phyloP scores from a whole-genome alignment of 2,113 vertebrate species.

The Thinocorus orbignyianus region DNA sequence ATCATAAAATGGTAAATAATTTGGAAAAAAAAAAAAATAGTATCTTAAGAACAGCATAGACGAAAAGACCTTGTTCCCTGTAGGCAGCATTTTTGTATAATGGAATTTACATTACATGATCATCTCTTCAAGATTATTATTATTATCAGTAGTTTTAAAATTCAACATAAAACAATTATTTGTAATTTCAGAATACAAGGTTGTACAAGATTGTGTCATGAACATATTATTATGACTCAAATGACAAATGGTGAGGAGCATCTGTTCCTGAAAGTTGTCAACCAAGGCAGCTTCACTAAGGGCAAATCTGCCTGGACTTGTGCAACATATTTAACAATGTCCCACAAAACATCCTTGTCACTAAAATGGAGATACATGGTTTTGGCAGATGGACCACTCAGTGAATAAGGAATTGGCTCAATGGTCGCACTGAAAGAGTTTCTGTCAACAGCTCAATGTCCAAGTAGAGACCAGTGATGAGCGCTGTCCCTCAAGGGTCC shows the following conservation, averaged over 20 bases:
- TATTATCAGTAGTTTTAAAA: background rate
- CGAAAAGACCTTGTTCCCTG: background rate
- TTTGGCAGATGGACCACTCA: background rate
- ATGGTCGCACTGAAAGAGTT: background rate
- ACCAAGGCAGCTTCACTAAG: background rate
- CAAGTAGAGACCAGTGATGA: background rate
- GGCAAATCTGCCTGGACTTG: background rate
- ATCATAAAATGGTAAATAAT: background rate
- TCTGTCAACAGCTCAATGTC: accelerated
- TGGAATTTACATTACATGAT: background rate
- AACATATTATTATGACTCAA: background rate
- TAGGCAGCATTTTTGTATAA: background rate
- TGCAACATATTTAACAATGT: background rate
- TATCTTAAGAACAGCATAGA: background rate
- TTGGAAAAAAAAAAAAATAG: background rate
- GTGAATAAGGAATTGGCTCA: background rate
- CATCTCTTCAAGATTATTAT: background rate
- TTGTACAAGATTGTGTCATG: too few relatives aligned
- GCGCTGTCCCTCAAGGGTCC: accelerated
- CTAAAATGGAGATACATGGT: background rate
- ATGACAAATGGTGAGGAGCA: background rate
- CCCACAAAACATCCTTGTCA: background rate
- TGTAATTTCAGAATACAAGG: background rate
- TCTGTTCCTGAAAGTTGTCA: background rate
- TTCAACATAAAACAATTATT: background rate